Evolutionary conservation across 1,140 invertebrate species (phyloP).

Genomic region (Bombyx mori): ASM3026992v2 NC_085118.1:1907001-1907500

Average conservation of each 20-base stretch:
- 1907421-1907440: slow-evolving; percentile 76
- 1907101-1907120: too few relatives aligned
- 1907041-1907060: too few relatives aligned
- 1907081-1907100: too few relatives aligned
- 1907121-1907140: too few relatives aligned
- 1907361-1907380: slow-evolving; percentile 89
- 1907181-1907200: not conserved
- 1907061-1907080: too few relatives aligned
- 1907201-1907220: too few relatives aligned
- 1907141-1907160: too few relatives aligned
- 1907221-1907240: not conserved
- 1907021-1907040: too few relatives aligned
- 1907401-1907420: slow-evolving; percentile 93
- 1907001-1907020: too few relatives aligned
- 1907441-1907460: slow-evolving; percentile 83
- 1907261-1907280: too few relatives aligned
- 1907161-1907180: not conserved
- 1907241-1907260: not conserved
- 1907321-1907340: slow-evolving; percentile 85
- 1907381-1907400: slow-evolving; percentile 97
- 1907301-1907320: slow-evolving; percentile 77
- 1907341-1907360: slow-evolving; percentile 95
- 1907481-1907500: slow-evolving; percentile 76
- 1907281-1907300: slow-evolving; percentile 76
- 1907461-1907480: slow-evolving; percentile 87